Base-by-base conservation (phyloP, 2,113 vertebrate genomes). In the Paracanthobrama guichenoti region DNA sequence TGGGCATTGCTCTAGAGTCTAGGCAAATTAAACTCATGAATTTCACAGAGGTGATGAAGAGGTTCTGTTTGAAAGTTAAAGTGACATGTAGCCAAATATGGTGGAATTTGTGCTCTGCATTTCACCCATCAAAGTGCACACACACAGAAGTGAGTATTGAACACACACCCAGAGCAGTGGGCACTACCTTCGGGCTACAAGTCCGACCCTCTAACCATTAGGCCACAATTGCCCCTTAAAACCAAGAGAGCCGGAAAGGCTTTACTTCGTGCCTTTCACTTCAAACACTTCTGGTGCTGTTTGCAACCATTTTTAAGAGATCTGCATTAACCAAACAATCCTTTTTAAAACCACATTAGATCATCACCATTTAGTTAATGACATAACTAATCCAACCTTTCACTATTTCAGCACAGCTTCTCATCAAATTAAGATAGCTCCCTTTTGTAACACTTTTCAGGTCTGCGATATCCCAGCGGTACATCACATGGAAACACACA, bases 381-480 rank as follows among this genome's bases (percentile, higher is more conserved):
- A 57, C 53, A 60, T 74, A 60, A 46, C 53, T 44, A 83, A 74
- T 83, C 55, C 69, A 44, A 28, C n/a, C 35, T 60, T 60, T 74
- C n/a, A 44, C 31, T 44, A 10, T 62, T 55, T 62, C 22, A 14
- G 12, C 62, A 22, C 79, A 39, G 55, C 18, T 44, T 79, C 48
- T 71, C 26, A 72, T 53, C 48, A 69, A 48, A 64, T 74, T 26
- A 44, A 53, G n/a, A 20, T 6, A 60, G 67, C 16, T 44, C 53
- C 39, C n/a, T 10, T 48, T 39, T 73, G 5, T 57, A 59, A 31
- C 55, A 73, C 46, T 71, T 16, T 71, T 59, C 48, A 46, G 53
- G 20, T 77, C 20, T 39, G 46, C 1, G 3, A 81, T 44, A 44
- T 73, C 26, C 64, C 46, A 53, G 8, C 2, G 1, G 20, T 20